These are phyloP conservation scores for Micropoecilia bifurca DNA, from an alignment of 2,797 vertebrate genomes.

Conservation along the genomic window DNA sequence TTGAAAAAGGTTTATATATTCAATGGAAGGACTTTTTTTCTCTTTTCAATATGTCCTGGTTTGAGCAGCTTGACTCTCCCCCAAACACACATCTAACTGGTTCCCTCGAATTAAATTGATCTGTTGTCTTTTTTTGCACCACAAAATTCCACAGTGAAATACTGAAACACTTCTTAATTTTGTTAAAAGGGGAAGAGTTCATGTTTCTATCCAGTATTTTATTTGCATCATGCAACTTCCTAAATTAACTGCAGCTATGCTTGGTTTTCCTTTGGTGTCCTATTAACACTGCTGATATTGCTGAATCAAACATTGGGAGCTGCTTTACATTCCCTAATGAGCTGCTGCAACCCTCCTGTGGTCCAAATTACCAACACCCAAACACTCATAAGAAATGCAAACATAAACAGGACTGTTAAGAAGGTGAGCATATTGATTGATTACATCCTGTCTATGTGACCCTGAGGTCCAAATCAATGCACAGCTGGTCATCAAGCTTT, in stretches of 20 bases:
- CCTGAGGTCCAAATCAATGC: constrained; percentile 45
- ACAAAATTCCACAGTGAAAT: background rate
- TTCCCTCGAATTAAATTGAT: background rate
- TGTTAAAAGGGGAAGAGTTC: background rate
- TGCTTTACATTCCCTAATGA: constrained; percentile 59
- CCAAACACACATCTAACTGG: too few species aligned
- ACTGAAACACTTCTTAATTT: background rate
- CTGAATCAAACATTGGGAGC: constrained; percentile 56
- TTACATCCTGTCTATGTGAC: constrained; percentile 48
- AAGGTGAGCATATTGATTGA: constrained; percentile 51
- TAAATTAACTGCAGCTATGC: constrained; percentile 24
- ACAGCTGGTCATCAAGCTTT: constrained; percentile 30
- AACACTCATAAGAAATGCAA: constrained; percentile 18
- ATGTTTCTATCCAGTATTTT: background rate
- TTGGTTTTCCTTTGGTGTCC: constrained; percentile 28
- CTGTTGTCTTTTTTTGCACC: too few species aligned
- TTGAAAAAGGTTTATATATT: background rate
- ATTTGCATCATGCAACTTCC: background rate
- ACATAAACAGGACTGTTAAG: constrained; percentile 31
- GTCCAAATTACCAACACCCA: constrained; percentile 6
- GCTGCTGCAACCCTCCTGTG: constrained; percentile 31
- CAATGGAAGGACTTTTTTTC: background rate
- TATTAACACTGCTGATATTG: constrained; percentile 40
- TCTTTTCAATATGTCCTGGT: background rate
- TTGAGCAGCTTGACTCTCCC: too few species aligned